These are phyloP conservation scores for Cheiracanthium punctorium DNA, from an alignment of 2,888 invertebrate genomes.

Conservation along the genomic window DNA sequence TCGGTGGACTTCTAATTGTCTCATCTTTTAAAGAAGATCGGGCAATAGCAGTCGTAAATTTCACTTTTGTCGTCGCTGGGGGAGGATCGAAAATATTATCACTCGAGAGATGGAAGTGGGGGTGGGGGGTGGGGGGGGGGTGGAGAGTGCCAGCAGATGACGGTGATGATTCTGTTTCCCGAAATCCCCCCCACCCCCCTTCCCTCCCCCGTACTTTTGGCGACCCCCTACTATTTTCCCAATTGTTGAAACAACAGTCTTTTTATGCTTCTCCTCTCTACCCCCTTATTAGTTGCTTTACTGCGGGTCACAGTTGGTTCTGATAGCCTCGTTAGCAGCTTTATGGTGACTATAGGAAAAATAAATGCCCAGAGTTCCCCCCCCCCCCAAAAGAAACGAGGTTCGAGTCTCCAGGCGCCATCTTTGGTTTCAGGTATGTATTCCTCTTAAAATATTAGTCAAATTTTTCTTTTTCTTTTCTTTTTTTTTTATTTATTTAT, in stretches of 20 bases:
- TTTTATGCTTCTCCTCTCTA: slow-evolving; percentile 58
- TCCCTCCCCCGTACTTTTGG: background rate
- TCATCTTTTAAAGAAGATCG: slow-evolving; percentile 30
- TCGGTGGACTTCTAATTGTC: slow-evolving; percentile 3
- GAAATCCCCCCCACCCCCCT: slow-evolving; percentile 1
- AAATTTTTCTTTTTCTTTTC: too few relatives aligned
- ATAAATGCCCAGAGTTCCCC: slow-evolving; percentile 41
- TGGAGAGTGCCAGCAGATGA: slow-evolving; percentile 49
- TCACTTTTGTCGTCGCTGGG: slow-evolving; percentile 20
- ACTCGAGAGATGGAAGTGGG: too few relatives aligned
- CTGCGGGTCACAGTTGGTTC: slow-evolving; percentile 67
- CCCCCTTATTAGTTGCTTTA: slow-evolving; percentile 68
- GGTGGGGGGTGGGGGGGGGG: background rate
- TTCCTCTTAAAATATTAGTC: too few relatives aligned
- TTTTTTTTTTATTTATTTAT: too few relatives aligned
- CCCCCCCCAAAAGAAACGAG: background rate
- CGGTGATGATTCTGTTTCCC: slow-evolving; percentile 63
- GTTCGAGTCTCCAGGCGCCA: slow-evolving; percentile 15
- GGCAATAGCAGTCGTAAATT: slow-evolving; percentile 55
- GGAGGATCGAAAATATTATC: slow-evolving; percentile 48
- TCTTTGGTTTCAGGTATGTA: too few relatives aligned
- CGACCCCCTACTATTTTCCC: slow-evolving; percentile 12
- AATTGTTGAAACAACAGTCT: slow-evolving; percentile 66
- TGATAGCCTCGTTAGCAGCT: slow-evolving; percentile 70
- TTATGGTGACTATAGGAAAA: slow-evolving; percentile 67